Evolutionary conservation across 2,113 vertebrate species (phyloP).

Genomic region (Solea solea): DNA sequence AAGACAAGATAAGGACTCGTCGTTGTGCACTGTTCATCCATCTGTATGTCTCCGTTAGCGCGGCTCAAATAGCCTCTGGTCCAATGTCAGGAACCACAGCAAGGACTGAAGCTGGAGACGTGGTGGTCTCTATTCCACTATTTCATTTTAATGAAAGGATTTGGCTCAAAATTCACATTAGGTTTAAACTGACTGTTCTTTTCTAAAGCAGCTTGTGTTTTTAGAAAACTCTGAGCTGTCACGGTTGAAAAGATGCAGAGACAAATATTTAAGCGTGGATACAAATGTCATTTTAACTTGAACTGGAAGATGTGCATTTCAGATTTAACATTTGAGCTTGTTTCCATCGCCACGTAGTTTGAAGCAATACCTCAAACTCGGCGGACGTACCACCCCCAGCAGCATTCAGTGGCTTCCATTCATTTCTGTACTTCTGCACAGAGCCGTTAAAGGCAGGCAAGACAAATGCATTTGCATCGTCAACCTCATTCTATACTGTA

Average conservation of each 20-base stretch:
- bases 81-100: constrained; percentile 57
- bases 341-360: too few species aligned
- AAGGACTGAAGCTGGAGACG: constrained; percentile 27
- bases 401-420: too few species aligned
- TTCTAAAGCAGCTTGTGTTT: neutral
- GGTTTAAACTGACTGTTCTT: constrained; percentile 35
- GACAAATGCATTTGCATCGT: too few species aligned
- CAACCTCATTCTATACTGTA: too few species aligned
- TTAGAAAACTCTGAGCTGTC: constrained; percentile 4
- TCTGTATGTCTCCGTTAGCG: constrained; percentile 8
- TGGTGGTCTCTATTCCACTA: constrained; percentile 43
- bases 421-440: too few species aligned
- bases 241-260: neutral
- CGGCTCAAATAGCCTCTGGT: constrained; percentile 33
- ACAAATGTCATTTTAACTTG: neutral
- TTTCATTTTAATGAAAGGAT: constrained; percentile 23
- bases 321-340: too few species aligned
- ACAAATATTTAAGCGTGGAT: neutral
- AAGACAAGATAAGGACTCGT: neutral
- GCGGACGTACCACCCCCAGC: too few species aligned
- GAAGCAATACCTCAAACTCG: too few species aligned
- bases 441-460: too few species aligned
- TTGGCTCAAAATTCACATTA: constrained; percentile 49
- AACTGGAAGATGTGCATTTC: too few species aligned
- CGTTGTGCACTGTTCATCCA: constrained; percentile 11